Base-by-base conservation (phyloP, 2,888 invertebrate species). In the Siphonodentalium dalli region DNA sequence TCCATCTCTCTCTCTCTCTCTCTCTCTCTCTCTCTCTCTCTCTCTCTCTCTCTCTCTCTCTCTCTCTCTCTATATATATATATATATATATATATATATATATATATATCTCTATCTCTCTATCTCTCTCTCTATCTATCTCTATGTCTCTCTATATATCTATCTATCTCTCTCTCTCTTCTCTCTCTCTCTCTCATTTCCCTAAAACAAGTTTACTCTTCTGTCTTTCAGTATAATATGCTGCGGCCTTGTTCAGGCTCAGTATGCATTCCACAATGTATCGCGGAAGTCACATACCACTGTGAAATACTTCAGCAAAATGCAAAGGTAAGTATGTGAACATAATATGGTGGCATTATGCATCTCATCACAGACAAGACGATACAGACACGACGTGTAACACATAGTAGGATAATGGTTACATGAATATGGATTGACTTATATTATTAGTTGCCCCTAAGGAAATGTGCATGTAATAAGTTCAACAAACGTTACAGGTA, bases 241-340 rank as follows among this genome's bases (percentile, higher is more conserved):
- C 13, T 86, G 85, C 72, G 86, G 85, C 0, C 69, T 86, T 24
- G 75, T 84, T 15, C 86, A 86, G 73, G 82, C 84, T 6, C 84
- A 85, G 44, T 86, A 85, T 65, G 83, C 85, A n/a, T 82, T 84
- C 61, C 77, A 81, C 54, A 86, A 86, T 68, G 82, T 86, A 28
- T 84, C 85, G 0, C 74, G 79, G 58, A 86, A 85, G 66, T 85
- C 85, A 0, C 78, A 78, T 54, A 83, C 83, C n/a, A 83, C 84
- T 28, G 82, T 86, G 29, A 84, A 83, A 60, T 85, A 85, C 67
- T 84, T 84, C 69, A 83, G 81, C 23, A 86, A 85, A 73, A 85
- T 85, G 68, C 69, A 83, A 53, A 83, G 83, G 84, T 84, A 59
- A 54, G 55, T 39, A 11, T 23, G 9, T 37, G n/a, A 4, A 18